Base-by-base conservation (phyloP, 2,113 vertebrate species). In the Cyphomyrus plagiostoma region DNA sequence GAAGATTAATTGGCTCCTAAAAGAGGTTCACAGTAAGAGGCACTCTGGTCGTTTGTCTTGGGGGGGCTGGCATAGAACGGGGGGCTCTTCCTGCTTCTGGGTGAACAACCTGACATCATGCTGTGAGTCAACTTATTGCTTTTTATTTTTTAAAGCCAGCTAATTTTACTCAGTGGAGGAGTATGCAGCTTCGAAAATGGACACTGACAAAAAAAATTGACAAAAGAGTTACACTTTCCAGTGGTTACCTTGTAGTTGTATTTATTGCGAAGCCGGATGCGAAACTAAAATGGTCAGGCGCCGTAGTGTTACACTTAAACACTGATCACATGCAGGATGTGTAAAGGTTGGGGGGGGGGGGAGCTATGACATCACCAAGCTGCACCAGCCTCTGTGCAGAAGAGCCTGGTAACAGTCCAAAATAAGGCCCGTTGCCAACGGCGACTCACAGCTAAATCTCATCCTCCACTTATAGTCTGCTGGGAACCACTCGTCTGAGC, bases 1-100 rank as follows among this genome's bases (percentile, higher is more conserved):
- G 52, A 52, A 87, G 86, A 87, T 87, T 87, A 87, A 87, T 56
- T 52, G 86, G 49, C 26, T 21, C 50, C 50, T 87, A 53, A 87
- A 87, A 52, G 50, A 87, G 50, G 50, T 39, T 52, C 86, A 87
- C 86, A 35, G 26, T 53, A 26, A 26, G 49, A 53, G 30, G 17
- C n/a, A 4, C 45, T 50, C 42, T 50, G 45, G 46, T 86, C 83
- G 10, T 86, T 86, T 86, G 83, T 86, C 48, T 85, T 86, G 48
- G 23, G 83, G 45, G 19, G 58, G 58, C 80, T 26, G 83, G 23
- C n/a, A 50, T 50, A 13, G 23, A n/a, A 4, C 1, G 0, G 42
- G 46, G 39, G 83, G 21, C 48, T 50, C 83, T 39, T 42, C 74
- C 74, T 48, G 46, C 48, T 48, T 50, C 26, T 48, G 83, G 23